phyloP scores from a whole-genome alignment of 2,888 invertebrate species.

The Deladenus siricidicola region DNA sequence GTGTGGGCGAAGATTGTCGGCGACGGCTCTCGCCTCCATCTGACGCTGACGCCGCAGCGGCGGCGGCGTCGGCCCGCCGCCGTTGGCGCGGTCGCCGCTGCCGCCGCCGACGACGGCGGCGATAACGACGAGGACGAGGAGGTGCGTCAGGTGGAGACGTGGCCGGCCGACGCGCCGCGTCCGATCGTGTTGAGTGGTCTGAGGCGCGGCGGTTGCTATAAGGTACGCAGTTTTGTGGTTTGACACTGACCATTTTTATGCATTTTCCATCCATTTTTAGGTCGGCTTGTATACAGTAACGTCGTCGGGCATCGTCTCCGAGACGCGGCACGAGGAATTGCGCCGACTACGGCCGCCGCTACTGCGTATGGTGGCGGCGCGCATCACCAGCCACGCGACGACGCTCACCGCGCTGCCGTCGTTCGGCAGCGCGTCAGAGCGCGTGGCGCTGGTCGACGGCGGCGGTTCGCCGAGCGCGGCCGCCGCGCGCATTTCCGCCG shows the following conservation, averaged over 20 bases:
- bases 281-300: constrained; percentile 50
- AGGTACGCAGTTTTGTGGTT: constrained; percentile 23
- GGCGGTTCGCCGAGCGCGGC: background rate
- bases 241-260: background rate
- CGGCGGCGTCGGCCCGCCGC: constrained; percentile 23
- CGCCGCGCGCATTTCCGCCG: constrained; percentile 11
- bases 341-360: constrained; percentile 41
- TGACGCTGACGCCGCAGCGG: constrained; percentile 33
- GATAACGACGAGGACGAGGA: constrained; percentile 16
- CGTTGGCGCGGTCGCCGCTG: constrained; percentile 38
- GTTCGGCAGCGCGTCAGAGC: background rate
- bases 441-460: background rate
- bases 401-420: constrained; percentile 8
- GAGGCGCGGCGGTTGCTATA: constrained; percentile 43
- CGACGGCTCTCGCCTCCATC: constrained; percentile 38
- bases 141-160: constrained; percentile 21
- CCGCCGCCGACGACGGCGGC: background rate
- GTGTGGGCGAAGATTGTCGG: constrained; percentile 51
- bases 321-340: constrained; percentile 38
- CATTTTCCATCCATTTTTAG: constrained; percentile 16
- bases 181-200: constrained; percentile 22
- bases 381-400: constrained; percentile 8
- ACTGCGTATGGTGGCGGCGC: constrained; percentile 31
- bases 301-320: constrained; percentile 49
- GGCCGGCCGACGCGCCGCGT: constrained; percentile 11